Conservation (phyloP, 1,140 invertebrate genomes). For the Diorhabda carinulata region DNA sequence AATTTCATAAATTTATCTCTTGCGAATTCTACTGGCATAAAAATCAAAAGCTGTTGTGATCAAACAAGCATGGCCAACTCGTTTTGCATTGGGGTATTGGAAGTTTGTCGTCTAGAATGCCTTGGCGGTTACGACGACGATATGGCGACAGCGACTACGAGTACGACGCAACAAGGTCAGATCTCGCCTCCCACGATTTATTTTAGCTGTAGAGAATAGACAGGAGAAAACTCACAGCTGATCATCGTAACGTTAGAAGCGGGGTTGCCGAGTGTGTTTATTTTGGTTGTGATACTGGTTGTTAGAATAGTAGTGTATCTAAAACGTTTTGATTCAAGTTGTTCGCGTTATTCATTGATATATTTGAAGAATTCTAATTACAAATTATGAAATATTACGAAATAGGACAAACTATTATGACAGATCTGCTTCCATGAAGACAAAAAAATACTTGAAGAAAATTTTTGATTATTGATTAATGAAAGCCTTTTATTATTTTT, state of each 20-base stretch:
- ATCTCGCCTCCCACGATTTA: constrained; percentile 1
- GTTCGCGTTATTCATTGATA: too few species aligned
- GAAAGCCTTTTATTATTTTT: too few species aligned
- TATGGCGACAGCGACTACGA: not conserved
- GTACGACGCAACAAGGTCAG: not conserved
- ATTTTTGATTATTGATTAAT: too few species aligned
- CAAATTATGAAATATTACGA: too few species aligned
- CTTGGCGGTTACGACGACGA: not conserved
- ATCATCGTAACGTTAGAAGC: not conserved
- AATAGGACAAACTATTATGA: too few species aligned
- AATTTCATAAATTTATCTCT: too few species aligned
- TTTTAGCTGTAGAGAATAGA: not conserved
- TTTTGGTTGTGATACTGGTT: too few species aligned
- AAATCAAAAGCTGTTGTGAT: not conserved
- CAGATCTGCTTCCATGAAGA: too few species aligned
- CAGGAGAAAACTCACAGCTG: not conserved
- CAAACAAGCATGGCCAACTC: constrained; percentile 1
- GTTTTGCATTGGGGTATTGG: constrained; percentile 1
- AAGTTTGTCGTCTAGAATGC: constrained; percentile 1
- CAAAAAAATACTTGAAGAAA: too few species aligned
- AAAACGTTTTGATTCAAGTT: too few species aligned
- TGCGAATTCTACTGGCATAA: not conserved
- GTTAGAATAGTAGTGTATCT: too few species aligned
- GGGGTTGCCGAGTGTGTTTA: not conserved
- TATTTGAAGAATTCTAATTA: too few species aligned